Conservation (phyloP, 2,888 invertebrate species). For the Netelia fuscicornis region DNA sequence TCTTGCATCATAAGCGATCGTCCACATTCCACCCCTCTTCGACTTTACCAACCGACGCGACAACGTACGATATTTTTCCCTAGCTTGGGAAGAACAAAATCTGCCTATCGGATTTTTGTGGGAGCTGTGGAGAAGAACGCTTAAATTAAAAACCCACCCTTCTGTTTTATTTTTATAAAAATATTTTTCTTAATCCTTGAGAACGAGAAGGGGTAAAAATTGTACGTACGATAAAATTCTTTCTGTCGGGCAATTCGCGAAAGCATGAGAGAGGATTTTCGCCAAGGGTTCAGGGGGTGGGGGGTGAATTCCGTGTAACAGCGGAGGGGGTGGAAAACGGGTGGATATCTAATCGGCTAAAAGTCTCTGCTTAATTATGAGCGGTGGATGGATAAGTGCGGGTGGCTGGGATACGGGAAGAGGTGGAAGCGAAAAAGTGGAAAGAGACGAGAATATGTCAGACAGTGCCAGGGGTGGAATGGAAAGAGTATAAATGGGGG, state of each 20-base stretch:
- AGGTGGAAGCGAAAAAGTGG: conserved; percentile 57
- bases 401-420: conserved; percentile 61
- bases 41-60: not conserved
- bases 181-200: not conserved
- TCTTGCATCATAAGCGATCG: not conserved
- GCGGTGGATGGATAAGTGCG: conserved; percentile 73
- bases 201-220: conserved; percentile 1
- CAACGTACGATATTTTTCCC: too few relatives aligned
- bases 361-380: conserved; percentile 85
- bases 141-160: not conserved
- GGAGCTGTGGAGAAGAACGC: not conserved
- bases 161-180: not conserved
- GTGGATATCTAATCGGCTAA: conserved; percentile 83
- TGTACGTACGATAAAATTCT: conserved; percentile 35
- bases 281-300: not conserved
- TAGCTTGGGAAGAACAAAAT: not conserved
- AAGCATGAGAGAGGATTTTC: conserved; percentile 26
- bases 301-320: conserved; percentile 3
- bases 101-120: not conserved
- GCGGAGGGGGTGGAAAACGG: conserved; percentile 47
- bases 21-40: not conserved
- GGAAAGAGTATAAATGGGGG: not conserved
- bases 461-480: conserved; percentile 65
- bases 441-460: conserved; percentile 65
- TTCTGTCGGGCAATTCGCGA: conserved; percentile 54